Evolutionary conservation across 2,113 vertebrate genomes (phyloP).

Genomic region (Dipodomys ordii): DNA sequence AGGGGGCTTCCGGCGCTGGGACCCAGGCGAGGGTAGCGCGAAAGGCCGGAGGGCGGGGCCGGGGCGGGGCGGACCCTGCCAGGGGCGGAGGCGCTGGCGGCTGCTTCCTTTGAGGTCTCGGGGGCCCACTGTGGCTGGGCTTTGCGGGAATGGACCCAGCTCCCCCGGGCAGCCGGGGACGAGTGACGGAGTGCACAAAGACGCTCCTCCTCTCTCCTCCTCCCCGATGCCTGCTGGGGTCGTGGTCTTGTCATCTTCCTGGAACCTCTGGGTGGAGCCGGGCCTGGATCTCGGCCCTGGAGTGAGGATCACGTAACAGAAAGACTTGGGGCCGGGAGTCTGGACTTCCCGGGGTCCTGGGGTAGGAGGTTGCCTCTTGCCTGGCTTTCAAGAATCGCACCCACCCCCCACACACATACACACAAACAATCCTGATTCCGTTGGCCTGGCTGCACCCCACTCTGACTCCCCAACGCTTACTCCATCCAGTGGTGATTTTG

Average conservation of each 20-base stretch:
- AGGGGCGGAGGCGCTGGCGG: not conserved
- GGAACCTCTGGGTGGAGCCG: not conserved
- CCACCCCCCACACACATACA: too few species aligned
- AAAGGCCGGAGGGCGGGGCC: not conserved
- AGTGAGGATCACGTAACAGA: not conserved
- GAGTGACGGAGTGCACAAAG: not conserved
- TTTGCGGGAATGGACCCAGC: not conserved
- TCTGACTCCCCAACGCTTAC: not conserved
- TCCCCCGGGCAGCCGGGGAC: not conserved
- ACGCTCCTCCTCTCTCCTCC: not conserved
- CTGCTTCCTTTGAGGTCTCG: not conserved
- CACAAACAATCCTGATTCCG: not conserved
- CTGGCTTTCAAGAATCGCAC: not conserved
- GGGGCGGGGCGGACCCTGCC: not conserved
- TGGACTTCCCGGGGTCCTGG: not conserved
- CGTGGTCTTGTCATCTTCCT: not conserved
- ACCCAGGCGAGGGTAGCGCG: not conserved
- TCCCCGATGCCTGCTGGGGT: not conserved
- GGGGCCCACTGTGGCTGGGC: not conserved
- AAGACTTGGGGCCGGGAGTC: not conserved
- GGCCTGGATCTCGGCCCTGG: not conserved
- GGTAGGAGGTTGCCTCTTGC: not conserved
- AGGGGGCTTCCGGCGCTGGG: constrained; percentile 64
- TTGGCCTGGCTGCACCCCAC: not conserved
- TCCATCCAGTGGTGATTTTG: not conserved